Conservation (phyloP, 2,113 vertebrate species). For the Xenopus borealis region DNA sequence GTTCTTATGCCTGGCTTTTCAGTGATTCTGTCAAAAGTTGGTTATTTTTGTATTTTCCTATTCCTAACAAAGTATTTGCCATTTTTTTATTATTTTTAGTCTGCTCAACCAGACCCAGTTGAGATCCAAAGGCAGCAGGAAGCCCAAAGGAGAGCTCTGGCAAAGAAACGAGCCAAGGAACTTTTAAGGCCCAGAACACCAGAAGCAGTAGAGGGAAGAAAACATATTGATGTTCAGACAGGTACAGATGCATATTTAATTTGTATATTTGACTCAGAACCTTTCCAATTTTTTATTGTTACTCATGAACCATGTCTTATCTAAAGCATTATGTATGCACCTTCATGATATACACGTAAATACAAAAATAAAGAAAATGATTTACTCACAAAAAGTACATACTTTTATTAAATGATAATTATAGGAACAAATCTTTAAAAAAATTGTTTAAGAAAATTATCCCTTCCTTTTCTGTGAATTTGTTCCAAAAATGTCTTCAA, state of each 20-base stretch:
- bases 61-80: neutral
- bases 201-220: constrained; percentile 70
- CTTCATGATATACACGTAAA: too few species aligned
- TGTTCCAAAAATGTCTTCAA: neutral
- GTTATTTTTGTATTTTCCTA: neutral
- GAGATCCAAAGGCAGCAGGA: constrained; percentile 68
- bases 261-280: neutral
- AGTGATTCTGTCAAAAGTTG: neutral
- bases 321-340: too few species aligned
- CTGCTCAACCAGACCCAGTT: constrained; percentile 52
- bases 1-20: too few species aligned
- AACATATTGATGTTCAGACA: constrained; percentile 82
- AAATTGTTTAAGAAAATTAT: neutral
- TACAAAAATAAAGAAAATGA: too few species aligned
- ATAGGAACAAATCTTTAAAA: neutral
- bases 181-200: constrained; percentile 61
- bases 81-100: constrained; percentile 55
- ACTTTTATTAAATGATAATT: neutral
- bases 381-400: too few species aligned
- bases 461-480: too few species aligned
- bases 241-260: constrained; percentile 59
- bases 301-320: too few species aligned
- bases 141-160: constrained; percentile 57
- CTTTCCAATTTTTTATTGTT: too few species aligned
- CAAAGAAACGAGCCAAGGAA: constrained; percentile 61